These are phyloP conservation scores for Gobio occitaniae DNA, from an alignment of 2,797 vertebrate species.

Conservation along the genomic window DNA sequence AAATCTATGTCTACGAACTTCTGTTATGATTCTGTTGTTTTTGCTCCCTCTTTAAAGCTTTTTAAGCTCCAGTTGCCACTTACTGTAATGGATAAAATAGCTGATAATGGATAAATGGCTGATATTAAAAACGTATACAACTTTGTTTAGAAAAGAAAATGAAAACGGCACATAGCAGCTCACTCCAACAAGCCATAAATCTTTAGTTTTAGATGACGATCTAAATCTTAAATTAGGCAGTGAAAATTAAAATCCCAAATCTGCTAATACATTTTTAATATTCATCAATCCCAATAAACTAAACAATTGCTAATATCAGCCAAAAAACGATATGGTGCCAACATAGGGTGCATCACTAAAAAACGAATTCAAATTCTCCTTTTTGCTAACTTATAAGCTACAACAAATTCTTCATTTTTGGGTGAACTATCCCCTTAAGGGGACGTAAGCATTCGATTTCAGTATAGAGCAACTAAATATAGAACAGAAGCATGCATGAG, in stretches of 20 bases:
- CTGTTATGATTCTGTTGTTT: not conserved
- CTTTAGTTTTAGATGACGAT: not conserved
- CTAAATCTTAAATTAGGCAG: not conserved
- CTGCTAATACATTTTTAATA: too few relatives aligned
- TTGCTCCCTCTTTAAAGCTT: not conserved
- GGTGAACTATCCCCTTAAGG: not conserved
- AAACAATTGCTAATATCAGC: not conserved
- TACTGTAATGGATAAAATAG: not conserved
- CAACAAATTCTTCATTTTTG: not conserved
- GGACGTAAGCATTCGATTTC: not conserved
- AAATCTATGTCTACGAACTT: not conserved
- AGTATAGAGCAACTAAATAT: constrained; percentile 1
- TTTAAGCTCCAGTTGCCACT: not conserved
- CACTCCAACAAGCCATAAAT: not conserved
- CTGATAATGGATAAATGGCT: not conserved
- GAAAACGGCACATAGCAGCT: not conserved
- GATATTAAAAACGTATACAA: not conserved
- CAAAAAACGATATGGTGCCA: not conserved
- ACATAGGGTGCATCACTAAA: not conserved
- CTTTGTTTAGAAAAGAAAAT: not conserved
- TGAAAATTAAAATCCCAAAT: not conserved
- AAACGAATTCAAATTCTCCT: not conserved
- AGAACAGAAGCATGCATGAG: constrained; percentile 3
- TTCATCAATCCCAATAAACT: not conserved
- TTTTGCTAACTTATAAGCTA: not conserved